Evolutionary conservation across 2,113 vertebrate genomes (phyloP).

Genomic region (Lucifuga dentata): DNA sequence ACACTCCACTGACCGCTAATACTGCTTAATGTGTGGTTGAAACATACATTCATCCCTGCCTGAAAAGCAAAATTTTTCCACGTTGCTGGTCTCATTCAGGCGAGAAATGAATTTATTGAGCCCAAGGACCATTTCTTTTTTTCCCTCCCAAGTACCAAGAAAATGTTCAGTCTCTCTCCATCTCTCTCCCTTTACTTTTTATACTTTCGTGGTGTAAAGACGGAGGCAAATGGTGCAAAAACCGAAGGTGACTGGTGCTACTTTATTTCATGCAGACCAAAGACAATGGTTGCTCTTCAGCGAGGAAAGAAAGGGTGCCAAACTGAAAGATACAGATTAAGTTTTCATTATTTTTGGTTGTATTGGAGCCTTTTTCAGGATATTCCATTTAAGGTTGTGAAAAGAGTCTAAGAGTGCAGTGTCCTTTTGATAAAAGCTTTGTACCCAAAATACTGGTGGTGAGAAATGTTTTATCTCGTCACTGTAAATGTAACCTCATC

Average conservation of each 20-base stretch:
- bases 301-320: conserved; percentile 66
- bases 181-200: conserved; percentile 65
- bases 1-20: conserved; percentile 97
- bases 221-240: conserved; percentile 74
- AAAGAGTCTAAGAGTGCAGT: conserved; percentile 36
- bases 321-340: conserved; percentile 60
- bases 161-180: conserved; percentile 72
- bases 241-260: conserved; percentile 80
- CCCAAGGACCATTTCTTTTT: conserved; percentile 85
- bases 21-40: conserved; percentile 96
- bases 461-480: not conserved
- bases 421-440: conserved; percentile 9
- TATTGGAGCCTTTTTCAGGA: conserved; percentile 41
- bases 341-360: conserved; percentile 59
- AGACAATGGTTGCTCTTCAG: conserved; percentile 72
- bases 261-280: conserved; percentile 72
- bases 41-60: conserved; percentile 94
- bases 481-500: not conserved
- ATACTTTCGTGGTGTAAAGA: conserved; percentile 68
- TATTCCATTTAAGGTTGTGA: conserved; percentile 38
- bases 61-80: conserved; percentile 97
- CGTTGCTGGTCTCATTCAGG: conserved; percentile 96
- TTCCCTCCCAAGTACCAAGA: conserved; percentile 82
- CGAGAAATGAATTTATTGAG: conserved; percentile 96
- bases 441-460: conserved; percentile 2